These are phyloP conservation scores for Elegia similella DNA, from an alignment of 2,888 invertebrate genomes.

Conservation along the genomic window DNA sequence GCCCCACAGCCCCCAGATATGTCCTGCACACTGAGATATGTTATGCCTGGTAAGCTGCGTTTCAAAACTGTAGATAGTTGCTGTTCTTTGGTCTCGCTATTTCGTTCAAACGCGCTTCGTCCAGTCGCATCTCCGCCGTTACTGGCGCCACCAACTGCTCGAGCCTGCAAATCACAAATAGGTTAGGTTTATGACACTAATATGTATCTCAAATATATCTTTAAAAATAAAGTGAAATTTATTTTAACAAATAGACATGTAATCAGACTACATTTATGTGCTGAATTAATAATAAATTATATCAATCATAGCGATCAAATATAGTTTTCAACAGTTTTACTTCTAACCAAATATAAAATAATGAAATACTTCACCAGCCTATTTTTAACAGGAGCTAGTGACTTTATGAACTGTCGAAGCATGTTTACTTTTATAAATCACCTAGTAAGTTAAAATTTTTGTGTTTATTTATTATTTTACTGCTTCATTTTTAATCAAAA, in stretches of 20 bases:
- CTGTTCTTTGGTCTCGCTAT: conserved; percentile 61
- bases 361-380: conserved; percentile 48
- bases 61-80: conserved; percentile 56
- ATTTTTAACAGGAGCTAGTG: conserved; percentile 55
- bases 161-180: conserved; percentile 34
- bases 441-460: background rate
- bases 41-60: conserved; percentile 83
- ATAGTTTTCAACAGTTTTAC: too few relatives aligned
- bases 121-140: conserved; percentile 29
- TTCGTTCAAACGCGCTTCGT: conserved; percentile 53
- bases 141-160: conserved; percentile 38
- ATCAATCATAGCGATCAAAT: too few relatives aligned
- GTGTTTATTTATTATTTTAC: background rate
- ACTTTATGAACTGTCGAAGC: conserved; percentile 61
- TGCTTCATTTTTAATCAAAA: background rate
- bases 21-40: conserved; percentile 84
- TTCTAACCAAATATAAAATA: too few relatives aligned
- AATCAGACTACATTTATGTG: too few relatives aligned
- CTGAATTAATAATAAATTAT: too few relatives aligned
- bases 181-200: background rate
- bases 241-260: too few relatives aligned
- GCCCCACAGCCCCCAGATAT: conserved; percentile 91
- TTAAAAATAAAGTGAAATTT: too few relatives aligned
- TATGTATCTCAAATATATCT: too few relatives aligned
- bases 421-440: conserved; percentile 36